Percentiles rank a stretch among this genome's conserved stretches.
These are phyloP conservation scores for Rhagoletis pomonella DNA, from an alignment of 1,140 invertebrate species.

Conservation along the genomic window DNA sequence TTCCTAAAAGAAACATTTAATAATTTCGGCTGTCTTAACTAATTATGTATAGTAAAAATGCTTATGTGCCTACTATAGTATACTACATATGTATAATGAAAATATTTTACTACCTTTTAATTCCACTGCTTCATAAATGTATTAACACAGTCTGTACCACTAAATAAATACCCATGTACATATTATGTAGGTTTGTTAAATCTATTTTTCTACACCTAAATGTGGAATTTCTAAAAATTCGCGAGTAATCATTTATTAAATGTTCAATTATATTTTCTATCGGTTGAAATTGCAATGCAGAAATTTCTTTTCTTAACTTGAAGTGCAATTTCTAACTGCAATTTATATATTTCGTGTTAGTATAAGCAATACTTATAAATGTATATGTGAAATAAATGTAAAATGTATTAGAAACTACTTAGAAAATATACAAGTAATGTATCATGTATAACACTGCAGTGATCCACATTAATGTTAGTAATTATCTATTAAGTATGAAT, in stretches of 20 bases:
- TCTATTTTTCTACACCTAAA: too few species aligned
- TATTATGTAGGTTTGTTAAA: too few species aligned
- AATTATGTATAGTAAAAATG: constrained; percentile 7
- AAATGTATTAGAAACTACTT: constrained; percentile 31
- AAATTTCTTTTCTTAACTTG: background rate
- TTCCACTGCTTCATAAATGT: background rate
- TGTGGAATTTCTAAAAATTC: background rate
- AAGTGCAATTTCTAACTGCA: constrained; percentile 14
- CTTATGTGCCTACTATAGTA: constrained; percentile 48
- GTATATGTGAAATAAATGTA: constrained; percentile 17
- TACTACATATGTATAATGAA: background rate
- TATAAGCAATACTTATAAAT: constrained; percentile 1
- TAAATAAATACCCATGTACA: too few species aligned
- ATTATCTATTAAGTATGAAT: constrained; percentile 48
- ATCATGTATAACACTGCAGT: background rate
- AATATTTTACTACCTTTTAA: background rate
- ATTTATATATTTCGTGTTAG: background rate
- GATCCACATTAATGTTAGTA: constrained; percentile 28
- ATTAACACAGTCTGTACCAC: too few species aligned
- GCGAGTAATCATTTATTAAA: too few species aligned
- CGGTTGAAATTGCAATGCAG: background rate
- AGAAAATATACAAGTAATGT: constrained; percentile 16
- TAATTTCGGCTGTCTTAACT: background rate
- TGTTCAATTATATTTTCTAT: background rate
- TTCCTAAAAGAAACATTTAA: background rate